Conservation (phyloP, 2,113 vertebrate genomes). For the Cyanocitta stelleri region DNA sequence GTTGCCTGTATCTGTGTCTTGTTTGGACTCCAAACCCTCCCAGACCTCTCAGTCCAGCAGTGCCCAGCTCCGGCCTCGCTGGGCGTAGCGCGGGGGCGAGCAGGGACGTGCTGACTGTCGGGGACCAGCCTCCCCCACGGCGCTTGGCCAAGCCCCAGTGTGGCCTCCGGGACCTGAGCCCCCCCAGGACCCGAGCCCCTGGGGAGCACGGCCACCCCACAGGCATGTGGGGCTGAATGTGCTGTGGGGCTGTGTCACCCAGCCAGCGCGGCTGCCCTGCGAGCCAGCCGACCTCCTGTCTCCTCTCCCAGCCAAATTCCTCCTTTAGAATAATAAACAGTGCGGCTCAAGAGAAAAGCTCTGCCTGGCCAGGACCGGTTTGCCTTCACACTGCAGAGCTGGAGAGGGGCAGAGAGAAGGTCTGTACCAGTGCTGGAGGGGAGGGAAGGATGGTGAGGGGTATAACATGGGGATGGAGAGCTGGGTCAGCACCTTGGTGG, state of each 20-base stretch:
- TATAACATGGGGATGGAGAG: fast-evolving
- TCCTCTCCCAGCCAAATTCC: slow-evolving; percentile 69
- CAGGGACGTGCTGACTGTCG: fast-evolving
- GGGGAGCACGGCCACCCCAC: not conserved
- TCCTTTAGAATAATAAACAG: slow-evolving; percentile 78
- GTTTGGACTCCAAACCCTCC: not conserved
- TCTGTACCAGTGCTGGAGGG: fast-evolving
- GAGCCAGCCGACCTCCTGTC: slow-evolving; percentile 59
- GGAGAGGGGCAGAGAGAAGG: not conserved
- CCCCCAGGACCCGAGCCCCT: fast-evolving
- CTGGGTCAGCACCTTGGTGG: not conserved
- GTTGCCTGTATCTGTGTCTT: not conserved
- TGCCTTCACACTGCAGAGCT: not conserved
- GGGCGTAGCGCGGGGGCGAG: fast-evolving
- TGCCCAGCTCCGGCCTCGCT: not conserved
- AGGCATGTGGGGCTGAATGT: not conserved
- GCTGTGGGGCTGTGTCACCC: not conserved
- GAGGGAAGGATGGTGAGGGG: not conserved
- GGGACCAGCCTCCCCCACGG: not conserved
- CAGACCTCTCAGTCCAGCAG: not conserved
- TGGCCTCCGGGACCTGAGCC: not conserved
- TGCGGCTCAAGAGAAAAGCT: slow-evolving; percentile 40
- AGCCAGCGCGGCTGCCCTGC: not conserved
- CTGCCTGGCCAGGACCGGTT: slow-evolving; percentile 30
- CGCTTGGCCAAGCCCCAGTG: fast-evolving